These are phyloP conservation scores for Zele albiditarsus DNA, from an alignment of 2,888 invertebrate genomes.

Conservation along the genomic window DNA sequence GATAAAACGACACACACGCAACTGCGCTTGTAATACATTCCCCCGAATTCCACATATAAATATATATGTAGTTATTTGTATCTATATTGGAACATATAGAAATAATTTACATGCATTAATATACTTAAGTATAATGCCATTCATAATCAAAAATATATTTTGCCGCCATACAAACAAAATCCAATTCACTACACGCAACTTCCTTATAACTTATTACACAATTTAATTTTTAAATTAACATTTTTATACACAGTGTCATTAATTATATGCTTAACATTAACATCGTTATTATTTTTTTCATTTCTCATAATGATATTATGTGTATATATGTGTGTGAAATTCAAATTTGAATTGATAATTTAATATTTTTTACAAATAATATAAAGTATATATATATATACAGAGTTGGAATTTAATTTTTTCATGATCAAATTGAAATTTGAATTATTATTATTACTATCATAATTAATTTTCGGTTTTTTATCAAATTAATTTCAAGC, in stretches of 20 bases:
- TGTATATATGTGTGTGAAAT: too few species aligned
- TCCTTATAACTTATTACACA: neutral
- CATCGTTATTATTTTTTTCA: neutral
- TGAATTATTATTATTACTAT: too few species aligned
- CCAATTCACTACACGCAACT: conserved; percentile 19
- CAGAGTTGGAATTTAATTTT: too few species aligned
- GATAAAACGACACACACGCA: neutral
- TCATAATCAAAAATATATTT: conserved; percentile 18
- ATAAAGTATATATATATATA: too few species aligned
- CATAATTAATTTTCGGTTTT: too few species aligned
- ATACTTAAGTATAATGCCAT: conserved; percentile 13
- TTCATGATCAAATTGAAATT: too few species aligned
- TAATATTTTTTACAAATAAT: too few species aligned
- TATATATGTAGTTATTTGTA: neutral
- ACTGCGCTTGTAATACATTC: conserved; percentile 9
- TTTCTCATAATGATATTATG: neutral
- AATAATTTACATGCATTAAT: conserved; percentile 28
- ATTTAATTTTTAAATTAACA: neutral
- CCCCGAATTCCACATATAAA: neutral
- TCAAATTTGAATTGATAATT: too few species aligned
- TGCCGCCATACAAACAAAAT: neutral
- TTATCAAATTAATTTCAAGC: too few species aligned
- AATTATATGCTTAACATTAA: neutral
- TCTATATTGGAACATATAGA: neutral
- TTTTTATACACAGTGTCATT: neutral